Conservation (phyloP, 2,113 vertebrate genomes). For the Protobothrops mucrosquamatus region DNA sequence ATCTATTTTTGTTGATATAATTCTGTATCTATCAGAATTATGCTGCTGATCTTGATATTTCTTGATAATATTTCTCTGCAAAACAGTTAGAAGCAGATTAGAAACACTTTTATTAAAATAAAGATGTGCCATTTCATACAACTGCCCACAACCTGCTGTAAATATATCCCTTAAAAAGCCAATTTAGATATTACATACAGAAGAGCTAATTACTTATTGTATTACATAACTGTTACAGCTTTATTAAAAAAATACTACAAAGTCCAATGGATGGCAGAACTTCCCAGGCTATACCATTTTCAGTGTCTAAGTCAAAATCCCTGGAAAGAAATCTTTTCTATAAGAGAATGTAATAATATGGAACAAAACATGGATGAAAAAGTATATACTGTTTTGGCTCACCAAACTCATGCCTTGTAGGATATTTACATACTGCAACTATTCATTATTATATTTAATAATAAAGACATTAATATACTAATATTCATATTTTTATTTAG, state of each 20-base stretch:
- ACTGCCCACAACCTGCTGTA: neutral
- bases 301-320: neutral
- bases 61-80: neutral
- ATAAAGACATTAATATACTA: neutral
- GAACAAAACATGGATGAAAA: neutral
- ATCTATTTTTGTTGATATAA: neutral
- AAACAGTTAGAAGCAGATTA: neutral
- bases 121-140: neutral
- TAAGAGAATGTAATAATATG: neutral
- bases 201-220: neutral
- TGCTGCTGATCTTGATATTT: neutral
- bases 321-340: neutral
- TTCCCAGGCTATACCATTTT: neutral
- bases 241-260: neutral
- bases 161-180: neutral
- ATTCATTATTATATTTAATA: neutral
- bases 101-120: neutral
- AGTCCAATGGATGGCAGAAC: neutral
- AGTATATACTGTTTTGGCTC: neutral
- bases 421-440: neutral
- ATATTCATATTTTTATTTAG: neutral
- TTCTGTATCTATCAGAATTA: neutral
- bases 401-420: neutral
- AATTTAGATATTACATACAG: accelerated
- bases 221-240: neutral